These are phyloP conservation scores for Brachyalestes nurse DNA, from an alignment of 2,797 vertebrate species.

Conservation along the genomic window DNA sequence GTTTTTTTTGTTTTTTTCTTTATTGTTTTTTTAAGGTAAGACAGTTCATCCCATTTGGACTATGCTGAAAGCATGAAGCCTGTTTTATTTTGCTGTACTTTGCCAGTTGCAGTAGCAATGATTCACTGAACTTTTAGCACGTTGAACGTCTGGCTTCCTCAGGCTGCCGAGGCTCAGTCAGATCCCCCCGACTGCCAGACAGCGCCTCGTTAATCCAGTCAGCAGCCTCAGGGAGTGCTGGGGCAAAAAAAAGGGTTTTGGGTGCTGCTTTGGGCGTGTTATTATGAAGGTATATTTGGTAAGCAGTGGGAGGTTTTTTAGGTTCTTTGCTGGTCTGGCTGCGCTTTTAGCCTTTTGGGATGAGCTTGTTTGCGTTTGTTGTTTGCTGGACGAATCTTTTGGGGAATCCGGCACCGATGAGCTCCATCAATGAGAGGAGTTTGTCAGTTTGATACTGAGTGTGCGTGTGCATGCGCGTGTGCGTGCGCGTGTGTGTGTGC, in stretches of 20 bases:
- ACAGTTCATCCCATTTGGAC: background rate
- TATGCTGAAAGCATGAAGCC: background rate
- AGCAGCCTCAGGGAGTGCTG: constrained; percentile 16
- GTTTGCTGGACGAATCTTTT: constrained; percentile 36
- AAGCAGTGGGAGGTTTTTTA: background rate
- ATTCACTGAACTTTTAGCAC: constrained; percentile 25
- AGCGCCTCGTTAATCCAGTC: constrained; percentile 4
- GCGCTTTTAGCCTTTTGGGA: background rate
- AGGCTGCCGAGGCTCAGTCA: background rate
- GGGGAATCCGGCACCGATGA: constrained; percentile 39
- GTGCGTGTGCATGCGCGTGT: constrained; percentile 69
- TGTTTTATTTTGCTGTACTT: background rate
- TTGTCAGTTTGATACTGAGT: constrained; percentile 48
- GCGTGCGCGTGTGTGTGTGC: constrained; percentile 67
- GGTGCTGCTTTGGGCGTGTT: constrained; percentile 7
- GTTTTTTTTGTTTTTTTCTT: no score
- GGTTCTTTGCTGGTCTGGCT: background rate
- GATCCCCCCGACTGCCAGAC: constrained; percentile 12
- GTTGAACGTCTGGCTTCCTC: background rate
- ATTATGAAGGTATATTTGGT: constrained; percentile 16
- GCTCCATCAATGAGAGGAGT: constrained; percentile 48
- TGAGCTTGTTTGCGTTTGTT: constrained; percentile 23
- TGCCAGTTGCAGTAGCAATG: background rate
- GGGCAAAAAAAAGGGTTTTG: background rate
- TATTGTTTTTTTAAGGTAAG: background rate